Base-by-base conservation (phyloP, 1,140 invertebrate genomes). In the Lordiphosa stackelbergi region DNA sequence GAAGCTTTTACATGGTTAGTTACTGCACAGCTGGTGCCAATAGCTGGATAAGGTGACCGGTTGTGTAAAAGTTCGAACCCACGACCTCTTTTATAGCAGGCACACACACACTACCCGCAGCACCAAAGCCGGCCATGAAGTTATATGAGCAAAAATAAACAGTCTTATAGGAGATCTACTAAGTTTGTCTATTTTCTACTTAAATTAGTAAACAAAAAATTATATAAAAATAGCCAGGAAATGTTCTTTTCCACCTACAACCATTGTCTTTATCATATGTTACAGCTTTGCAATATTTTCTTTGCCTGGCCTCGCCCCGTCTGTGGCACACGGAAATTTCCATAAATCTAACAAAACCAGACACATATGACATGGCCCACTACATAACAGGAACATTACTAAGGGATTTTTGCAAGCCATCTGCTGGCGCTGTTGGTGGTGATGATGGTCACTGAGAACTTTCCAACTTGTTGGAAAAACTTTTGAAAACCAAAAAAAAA, bases 401-500 rank as follows among this genome's bases (percentile, higher is more conserved):
- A 46, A 31, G 43, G 43, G 4, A 16, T 13, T 13, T 41, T 41
- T 41, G 8, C 38, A 12, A 7, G 12, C 16, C 9, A 28, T 38
- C 35, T 35, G 58, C 62, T 31, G 41, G 38, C 9, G 6, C n/a
- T 48, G 49, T 11, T 53, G 28, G 2, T n/a, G n/a, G 16, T 48
- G 7, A 31, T n/a, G 10, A 12, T 48, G 45, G 11, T 45, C 53
- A 8, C 38, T 36, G 65, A 84, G 77, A 81, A 84, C 77, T 83
- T 77, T 83, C 77, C 60, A 81, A 83, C 77, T 53, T 71, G 77
- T 83, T 81, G 60, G 58, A 40, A 57, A 68, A 65, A 46, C 36
- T 45, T 22, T 31, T 31, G 28, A 12, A 12, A 34, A 41, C 24
- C 34, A 3, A 11, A 11, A 12, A n/a, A n/a, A 77, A 75, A 77